phyloP scores from a whole-genome alignment of 2,113 vertebrate species.

The Fukomys damarensis region DNA sequence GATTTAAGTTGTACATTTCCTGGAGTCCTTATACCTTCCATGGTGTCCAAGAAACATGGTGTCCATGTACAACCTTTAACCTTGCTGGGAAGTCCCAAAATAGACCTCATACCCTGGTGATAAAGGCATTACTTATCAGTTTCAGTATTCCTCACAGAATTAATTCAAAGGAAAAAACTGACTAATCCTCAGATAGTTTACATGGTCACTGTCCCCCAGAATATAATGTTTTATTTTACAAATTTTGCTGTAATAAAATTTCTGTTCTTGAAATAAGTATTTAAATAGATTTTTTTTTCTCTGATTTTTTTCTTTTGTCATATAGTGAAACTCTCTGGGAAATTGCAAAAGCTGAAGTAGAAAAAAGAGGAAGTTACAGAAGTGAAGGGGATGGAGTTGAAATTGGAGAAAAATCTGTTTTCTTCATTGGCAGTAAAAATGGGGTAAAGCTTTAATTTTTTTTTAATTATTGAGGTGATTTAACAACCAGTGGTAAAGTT shows the following conservation, averaged over 20 bases:
- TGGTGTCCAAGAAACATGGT: neutral
- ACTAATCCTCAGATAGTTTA: neutral
- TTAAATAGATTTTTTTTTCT: slow-evolving; percentile 9
- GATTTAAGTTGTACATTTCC: neutral
- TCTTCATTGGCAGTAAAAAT: slow-evolving; percentile 95
- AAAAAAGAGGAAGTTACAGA: slow-evolving; percentile 81
- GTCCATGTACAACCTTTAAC: neutral
- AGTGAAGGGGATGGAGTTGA: slow-evolving; percentile 66
- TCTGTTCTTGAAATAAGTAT: slow-evolving; percentile 33
- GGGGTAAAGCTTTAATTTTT: slow-evolving; percentile 87
- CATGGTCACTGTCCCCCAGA: neutral
- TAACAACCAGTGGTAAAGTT: slow-evolving; percentile 8
- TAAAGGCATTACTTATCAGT: neutral
- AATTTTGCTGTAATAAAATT: slow-evolving; percentile 35
- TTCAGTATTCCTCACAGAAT: neutral
- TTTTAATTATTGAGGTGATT: neutral
- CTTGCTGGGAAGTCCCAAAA: neutral
- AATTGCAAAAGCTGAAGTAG: slow-evolving; percentile 91
- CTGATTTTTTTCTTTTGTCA: slow-evolving; percentile 70
- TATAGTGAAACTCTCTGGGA: slow-evolving; percentile 95
- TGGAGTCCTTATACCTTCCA: neutral
- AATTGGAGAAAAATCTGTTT: slow-evolving; percentile 90
- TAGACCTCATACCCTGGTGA: neutral
- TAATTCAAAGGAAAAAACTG: neutral
- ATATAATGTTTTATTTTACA: slow-evolving; percentile 14